Percentiles rank a stretch among this genome's conserved stretches.
Conservation (phyloP, 2,888 invertebrate genomes). For the Coronaproctus castanopsis region DNA sequence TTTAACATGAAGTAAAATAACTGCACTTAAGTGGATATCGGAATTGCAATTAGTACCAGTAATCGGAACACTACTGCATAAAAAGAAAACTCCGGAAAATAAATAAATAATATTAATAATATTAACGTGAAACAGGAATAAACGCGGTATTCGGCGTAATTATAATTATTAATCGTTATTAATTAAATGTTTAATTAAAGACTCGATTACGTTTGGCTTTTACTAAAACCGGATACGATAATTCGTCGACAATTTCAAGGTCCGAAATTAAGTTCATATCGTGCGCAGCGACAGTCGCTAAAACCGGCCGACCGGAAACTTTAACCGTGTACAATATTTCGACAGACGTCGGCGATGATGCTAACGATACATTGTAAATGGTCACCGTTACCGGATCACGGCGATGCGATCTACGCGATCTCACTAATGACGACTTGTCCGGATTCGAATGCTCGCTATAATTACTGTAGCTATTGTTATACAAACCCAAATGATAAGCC, state of each 20-base stretch:
- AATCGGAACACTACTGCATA: too few species aligned
- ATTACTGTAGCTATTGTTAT: slow-evolving; percentile 25
- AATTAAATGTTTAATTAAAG: too few species aligned
- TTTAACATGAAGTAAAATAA: too few species aligned
- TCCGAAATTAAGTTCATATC: slow-evolving; percentile 65
- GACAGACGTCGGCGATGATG: slow-evolving; percentile 15
- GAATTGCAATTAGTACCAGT: too few species aligned
- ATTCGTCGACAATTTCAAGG: slow-evolving; percentile 48
- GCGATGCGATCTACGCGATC: slow-evolving; percentile 6
- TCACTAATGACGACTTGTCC: slow-evolving; percentile 3
- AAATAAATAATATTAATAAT: too few species aligned
- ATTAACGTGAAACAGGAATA: too few species aligned
- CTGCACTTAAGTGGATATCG: too few species aligned
- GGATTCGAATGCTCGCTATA: background rate
- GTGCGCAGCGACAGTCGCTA: slow-evolving; percentile 56
- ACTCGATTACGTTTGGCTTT: slow-evolving; percentile 59
- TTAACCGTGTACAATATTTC: slow-evolving; percentile 54
- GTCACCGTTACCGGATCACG: slow-evolving; percentile 21
- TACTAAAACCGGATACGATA: slow-evolving; percentile 55
- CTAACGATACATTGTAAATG: slow-evolving; percentile 19
- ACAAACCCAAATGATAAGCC: slow-evolving; percentile 51
- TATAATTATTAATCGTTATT: too few species aligned
- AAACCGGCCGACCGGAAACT: slow-evolving; percentile 56
- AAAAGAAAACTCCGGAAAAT: too few species aligned
- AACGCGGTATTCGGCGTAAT: too few species aligned